Base-by-base conservation (phyloP, 2,797 vertebrate species). In the Chrysocyon brachyurus region DNA sequence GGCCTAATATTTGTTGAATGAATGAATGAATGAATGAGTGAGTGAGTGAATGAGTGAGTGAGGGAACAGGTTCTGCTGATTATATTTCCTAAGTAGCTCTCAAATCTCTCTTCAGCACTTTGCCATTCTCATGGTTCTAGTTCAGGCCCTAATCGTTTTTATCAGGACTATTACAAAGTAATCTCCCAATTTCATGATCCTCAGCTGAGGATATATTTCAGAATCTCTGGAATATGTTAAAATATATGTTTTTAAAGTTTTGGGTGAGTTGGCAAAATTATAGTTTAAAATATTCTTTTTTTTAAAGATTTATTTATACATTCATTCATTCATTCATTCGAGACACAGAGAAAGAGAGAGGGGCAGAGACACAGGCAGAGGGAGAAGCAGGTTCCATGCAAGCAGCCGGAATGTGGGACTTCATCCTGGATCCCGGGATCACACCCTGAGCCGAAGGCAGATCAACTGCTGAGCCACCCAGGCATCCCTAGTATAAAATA, bases 211-310 rank as follows among this genome's bases (percentile, higher is more conserved):
- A 8, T 56, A 12, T 56, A 78, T 95, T 91, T 91, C 91, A 90
- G 90, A 90, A 92, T 90, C 57, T 87, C 5, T 78, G n/a, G 56
- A 24, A 33, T 56, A 8, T 33, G n/a, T 87, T 75, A 73, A 95
- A 59, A 70, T 2, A 19, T 19, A 12, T 83, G 33, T 68, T 96
- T 97, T 36, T 1, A 46, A 95, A 81, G 46, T 89, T 28, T 63
- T 70, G 33, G n/a, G 16, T 84, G 40, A 90, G 10, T 68, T 97
- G 86, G 79, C 49, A 15, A 95, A 79, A 87, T 91, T 86, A 31
- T 70, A 83, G 49, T 72, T 95, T 94, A 66, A 64, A 95, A 56
- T 92, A 86, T 73, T 89, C 57, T 77, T 46, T 46, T 46, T 46
- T 7, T 6, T 1, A 46, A 46, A 46, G 40, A 46, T 46, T 46